Evolutionary conservation across 2,888 invertebrate species (phyloP).

Genomic region (Diachrysia chrysitis): DNA sequence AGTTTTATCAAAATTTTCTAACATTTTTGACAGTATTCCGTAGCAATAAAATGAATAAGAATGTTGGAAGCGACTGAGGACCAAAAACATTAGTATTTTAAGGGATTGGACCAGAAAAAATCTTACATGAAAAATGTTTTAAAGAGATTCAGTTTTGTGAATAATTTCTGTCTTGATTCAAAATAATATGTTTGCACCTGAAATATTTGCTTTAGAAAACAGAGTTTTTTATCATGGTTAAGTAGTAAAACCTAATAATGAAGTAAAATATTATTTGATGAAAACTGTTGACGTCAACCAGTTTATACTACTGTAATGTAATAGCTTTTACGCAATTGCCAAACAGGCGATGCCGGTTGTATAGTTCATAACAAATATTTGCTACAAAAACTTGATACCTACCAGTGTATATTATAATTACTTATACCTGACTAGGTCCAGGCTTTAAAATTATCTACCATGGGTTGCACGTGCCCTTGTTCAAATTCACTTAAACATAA

Average conservation of each 20-base stretch:
- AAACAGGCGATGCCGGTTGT: constrained; percentile 35
- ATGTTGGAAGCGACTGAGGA: background rate
- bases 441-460: constrained; percentile 18
- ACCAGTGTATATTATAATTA: constrained; percentile 26
- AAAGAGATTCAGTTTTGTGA: no score
- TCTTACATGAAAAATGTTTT: no score
- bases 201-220: background rate
- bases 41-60: background rate
- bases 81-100: no score
- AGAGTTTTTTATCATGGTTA: background rate
- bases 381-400: constrained; percentile 41
- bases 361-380: constrained; percentile 37
- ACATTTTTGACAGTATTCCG: background rate
- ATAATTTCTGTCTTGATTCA: background rate
- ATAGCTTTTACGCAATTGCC: constrained; percentile 41
- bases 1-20: background rate
- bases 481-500: background rate
- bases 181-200: background rate
- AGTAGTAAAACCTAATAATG: background rate
- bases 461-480: constrained; percentile 20
- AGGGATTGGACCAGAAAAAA: no score
- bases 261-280: no score
- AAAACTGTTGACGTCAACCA: constrained; percentile 15
- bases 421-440: constrained; percentile 40
- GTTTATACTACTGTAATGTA: constrained; percentile 38